Percentiles rank a stretch among this genome's conserved stretches.
phyloP scores from a whole-genome alignment of 2,797 vertebrate genomes.

The Chloroceryle amazona region DNA sequence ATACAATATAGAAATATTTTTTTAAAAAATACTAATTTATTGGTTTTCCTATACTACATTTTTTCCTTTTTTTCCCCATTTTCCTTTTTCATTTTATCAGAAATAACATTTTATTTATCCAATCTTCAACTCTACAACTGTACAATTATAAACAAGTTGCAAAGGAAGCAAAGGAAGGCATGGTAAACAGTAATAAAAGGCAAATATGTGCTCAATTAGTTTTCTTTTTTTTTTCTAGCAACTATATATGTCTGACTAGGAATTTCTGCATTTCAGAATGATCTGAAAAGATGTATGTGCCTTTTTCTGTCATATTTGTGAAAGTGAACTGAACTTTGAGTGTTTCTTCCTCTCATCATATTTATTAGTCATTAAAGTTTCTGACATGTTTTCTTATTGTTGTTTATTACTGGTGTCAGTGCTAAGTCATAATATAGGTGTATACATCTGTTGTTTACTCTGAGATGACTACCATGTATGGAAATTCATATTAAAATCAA shows the following conservation, averaged over 20 bases:
- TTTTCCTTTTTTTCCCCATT: background rate
- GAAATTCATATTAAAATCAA: constrained; percentile 48
- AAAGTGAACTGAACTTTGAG: constrained; percentile 59
- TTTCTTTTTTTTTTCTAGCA: background rate
- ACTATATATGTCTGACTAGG: background rate
- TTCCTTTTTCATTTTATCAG: background rate
- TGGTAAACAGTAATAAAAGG: background rate
- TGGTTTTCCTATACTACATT: background rate
- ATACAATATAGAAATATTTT: background rate
- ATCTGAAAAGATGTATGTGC: background rate
- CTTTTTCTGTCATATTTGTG: constrained; percentile 22
- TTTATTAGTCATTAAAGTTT: constrained; percentile 79
- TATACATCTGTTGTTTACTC: constrained; percentile 84
- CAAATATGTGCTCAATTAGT: background rate
- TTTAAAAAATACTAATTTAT: background rate
- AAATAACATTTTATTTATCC: background rate
- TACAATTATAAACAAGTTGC: background rate
- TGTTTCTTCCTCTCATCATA: constrained; percentile 70
- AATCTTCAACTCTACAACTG: background rate
- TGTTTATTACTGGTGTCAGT: constrained; percentile 77
- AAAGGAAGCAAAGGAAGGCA: background rate
- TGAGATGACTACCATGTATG: constrained; percentile 75
- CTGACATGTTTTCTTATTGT: constrained; percentile 82
- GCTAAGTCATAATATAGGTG: constrained; percentile 80
- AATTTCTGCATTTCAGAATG: background rate